Conservation (phyloP, 2,888 invertebrate species). For the Anaspis maculata region DNA sequence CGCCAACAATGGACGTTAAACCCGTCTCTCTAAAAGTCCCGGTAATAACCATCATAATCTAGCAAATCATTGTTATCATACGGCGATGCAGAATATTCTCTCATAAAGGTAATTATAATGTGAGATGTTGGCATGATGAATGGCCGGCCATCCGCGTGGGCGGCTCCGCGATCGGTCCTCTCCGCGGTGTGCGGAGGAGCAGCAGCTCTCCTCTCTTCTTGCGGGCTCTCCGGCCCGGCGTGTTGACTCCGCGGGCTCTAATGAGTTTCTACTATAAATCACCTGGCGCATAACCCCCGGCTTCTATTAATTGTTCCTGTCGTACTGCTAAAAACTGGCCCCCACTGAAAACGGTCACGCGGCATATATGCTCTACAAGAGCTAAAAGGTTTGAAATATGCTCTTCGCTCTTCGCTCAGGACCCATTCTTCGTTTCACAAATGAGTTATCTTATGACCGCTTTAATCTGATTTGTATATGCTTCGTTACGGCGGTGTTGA, state of each 20-base stretch:
- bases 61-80: constrained; percentile 22
- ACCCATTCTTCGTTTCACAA: too few species aligned
- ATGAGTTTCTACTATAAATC: constrained; percentile 38
- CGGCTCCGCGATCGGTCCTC: too few species aligned
- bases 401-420: too few species aligned
- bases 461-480: constrained; percentile 21
- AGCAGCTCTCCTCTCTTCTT: neutral
- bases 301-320: constrained; percentile 37
- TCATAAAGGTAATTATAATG: constrained; percentile 20
- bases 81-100: constrained; percentile 19
- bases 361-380: too few species aligned
- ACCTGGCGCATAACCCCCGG: constrained; percentile 26
- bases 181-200: constrained; percentile 5
- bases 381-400: constrained; percentile 25
- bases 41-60: constrained; percentile 15
- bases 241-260: constrained; percentile 33
- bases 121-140: constrained; percentile 21
- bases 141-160: constrained; percentile 18
- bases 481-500: constrained; percentile 21
- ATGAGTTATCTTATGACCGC: constrained; percentile 14
- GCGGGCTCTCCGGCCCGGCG: constrained; percentile 16
- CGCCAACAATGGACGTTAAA: constrained; percentile 13
- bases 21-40: constrained; percentile 14
- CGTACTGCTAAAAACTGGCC: constrained; percentile 30
- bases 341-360: too few species aligned